phyloP scores from a whole-genome alignment of 2,797 vertebrate genomes.

The Eupleurogrammus muticus region DNA sequence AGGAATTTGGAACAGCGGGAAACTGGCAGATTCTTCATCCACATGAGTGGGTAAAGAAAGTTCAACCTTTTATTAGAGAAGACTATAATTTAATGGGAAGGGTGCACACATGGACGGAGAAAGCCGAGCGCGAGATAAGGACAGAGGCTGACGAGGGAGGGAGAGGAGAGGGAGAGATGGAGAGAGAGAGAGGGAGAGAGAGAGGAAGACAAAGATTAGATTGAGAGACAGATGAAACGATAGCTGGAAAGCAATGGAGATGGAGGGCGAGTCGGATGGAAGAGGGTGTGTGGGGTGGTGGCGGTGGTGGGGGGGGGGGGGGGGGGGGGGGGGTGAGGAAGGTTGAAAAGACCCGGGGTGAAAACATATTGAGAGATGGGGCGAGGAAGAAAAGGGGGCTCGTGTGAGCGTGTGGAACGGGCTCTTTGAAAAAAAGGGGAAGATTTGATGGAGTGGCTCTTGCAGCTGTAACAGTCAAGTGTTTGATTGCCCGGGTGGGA shows the following conservation, averaged over 20 bases:
- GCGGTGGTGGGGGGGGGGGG: conserved; percentile 22
- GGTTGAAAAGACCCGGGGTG: conserved; percentile 30
- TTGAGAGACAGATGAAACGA: conserved; percentile 67
- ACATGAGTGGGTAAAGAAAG: conserved; percentile 89
- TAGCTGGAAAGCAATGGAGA: conserved; percentile 47
- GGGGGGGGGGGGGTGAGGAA: conserved; percentile 26
- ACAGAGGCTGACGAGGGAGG: conserved; percentile 50
- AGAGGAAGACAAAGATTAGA: conserved; percentile 55
- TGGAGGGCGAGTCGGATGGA: conserved; percentile 54
- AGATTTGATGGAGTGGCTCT: conserved; percentile 68
- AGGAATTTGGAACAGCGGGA: conserved; percentile 85
- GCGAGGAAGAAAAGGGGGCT: conserved; percentile 49
- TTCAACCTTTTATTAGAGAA: conserved; percentile 91
- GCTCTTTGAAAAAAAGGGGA: conserved; percentile 24
- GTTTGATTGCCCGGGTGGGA: conserved; percentile 70
- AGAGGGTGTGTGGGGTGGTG: too few species aligned
- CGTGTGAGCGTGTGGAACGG: conserved; percentile 27
- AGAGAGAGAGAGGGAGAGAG: conserved; percentile 10
- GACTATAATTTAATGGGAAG: conserved; percentile 92
- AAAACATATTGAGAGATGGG: conserved; percentile 52
- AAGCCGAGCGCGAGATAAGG: conserved; percentile 52
- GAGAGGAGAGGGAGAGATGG: not conserved
- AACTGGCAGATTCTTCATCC: conserved; percentile 86
- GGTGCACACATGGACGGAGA: conserved; percentile 77
- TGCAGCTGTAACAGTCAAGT: conserved; percentile 77